Percentiles rank a stretch among this genome's conserved stretches.
phyloP scores from a whole-genome alignment of 2,797 vertebrate species.

The Thripadectes ignobilis region DNA sequence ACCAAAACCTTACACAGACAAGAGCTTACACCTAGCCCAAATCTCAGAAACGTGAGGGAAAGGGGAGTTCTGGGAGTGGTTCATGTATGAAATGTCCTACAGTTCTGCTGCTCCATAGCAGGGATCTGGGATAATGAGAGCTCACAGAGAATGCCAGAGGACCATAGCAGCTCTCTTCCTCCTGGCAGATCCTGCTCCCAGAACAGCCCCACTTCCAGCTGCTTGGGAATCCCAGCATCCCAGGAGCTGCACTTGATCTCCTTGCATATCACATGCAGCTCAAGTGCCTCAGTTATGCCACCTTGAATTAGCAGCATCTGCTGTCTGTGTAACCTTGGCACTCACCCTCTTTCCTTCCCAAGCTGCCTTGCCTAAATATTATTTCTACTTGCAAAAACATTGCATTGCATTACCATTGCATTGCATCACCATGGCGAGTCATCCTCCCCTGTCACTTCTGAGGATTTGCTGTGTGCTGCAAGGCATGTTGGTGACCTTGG shows the following conservation, averaged over 20 bases:
- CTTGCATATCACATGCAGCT: background rate
- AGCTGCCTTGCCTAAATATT: background rate
- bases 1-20: background rate
- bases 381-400: background rate
- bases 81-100: background rate
- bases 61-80: background rate
- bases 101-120: background rate
- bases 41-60: background rate
- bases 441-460: background rate
- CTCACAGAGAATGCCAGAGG: background rate
- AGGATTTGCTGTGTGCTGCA: background rate
- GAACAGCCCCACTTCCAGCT: background rate
- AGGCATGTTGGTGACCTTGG: background rate
- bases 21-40: background rate
- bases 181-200: background rate
- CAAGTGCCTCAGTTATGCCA: background rate
- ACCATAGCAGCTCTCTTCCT: background rate
- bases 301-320: conserved; percentile 21
- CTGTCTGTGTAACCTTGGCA: background rate
- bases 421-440: background rate
- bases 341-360: background rate
- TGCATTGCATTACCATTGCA: background rate
- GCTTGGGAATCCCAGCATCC: background rate
- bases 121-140: background rate
- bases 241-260: background rate